A percentile compares a stretch with the other conserved stretches of the same genome.
phyloP scores from a whole-genome alignment of 2,797 vertebrate species.

The Enteromius viviparus region DNA sequence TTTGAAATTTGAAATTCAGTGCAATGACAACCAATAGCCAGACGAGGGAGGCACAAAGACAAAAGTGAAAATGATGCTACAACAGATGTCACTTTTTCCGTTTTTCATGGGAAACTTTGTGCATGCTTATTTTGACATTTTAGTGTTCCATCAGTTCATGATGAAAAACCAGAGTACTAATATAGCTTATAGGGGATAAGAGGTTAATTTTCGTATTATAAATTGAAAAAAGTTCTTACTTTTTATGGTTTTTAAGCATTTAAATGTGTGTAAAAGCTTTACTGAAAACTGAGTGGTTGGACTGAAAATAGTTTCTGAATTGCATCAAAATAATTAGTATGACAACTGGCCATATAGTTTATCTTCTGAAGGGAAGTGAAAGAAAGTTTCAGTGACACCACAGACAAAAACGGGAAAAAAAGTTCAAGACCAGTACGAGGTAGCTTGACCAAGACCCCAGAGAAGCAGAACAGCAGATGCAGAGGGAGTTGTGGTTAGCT shows the following conservation, averaged over 20 bases:
- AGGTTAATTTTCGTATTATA: background rate
- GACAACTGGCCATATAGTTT: background rate
- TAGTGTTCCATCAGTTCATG: background rate
- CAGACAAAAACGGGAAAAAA: slow-evolving; percentile 25
- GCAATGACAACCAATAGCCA: slow-evolving; percentile 58
- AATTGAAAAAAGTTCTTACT: background rate
- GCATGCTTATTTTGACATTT: background rate
- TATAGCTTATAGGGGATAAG: background rate
- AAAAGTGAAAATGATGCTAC: background rate
- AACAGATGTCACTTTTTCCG: background rate
- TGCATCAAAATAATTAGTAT: background rate
- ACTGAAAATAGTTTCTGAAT: background rate
- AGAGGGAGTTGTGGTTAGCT: background rate
- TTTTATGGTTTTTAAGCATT: background rate
- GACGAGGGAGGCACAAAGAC: slow-evolving; percentile 62
- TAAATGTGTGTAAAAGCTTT: background rate
- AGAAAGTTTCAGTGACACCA: background rate
- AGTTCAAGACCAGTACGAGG: background rate
- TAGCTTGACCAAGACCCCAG: background rate
- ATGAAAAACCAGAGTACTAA: background rate
- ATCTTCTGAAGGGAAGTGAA: background rate
- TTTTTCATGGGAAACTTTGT: background rate
- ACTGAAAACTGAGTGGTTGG: background rate
- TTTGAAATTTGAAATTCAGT: slow-evolving; percentile 10
- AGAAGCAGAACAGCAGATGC: slow-evolving; percentile 19